Evolutionary conservation across 1,140 invertebrate genomes (phyloP).

Genomic region (Aphidius gifuensis): DNA sequence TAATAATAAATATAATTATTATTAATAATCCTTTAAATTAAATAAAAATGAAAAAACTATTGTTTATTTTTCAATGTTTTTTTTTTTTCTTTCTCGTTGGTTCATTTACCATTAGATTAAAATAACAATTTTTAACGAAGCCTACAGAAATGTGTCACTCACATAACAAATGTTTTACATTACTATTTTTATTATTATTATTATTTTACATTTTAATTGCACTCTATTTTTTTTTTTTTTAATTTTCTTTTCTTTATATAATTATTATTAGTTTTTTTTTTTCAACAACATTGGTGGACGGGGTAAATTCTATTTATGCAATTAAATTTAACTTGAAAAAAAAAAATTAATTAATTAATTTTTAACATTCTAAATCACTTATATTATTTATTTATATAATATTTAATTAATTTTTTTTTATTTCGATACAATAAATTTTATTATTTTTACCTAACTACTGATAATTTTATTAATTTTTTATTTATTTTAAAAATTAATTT

Average conservation of each 20-base stretch:
- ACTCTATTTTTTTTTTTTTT: conserved; percentile 14
- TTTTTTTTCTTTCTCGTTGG: too few species aligned
- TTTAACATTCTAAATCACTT: neutral
- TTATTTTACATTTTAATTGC: conserved; percentile 11
- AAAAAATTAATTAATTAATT: neutral
- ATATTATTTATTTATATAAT: neutral
- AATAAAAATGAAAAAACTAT: too few species aligned
- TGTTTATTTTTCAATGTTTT: too few species aligned
- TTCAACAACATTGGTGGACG: conserved; percentile 11
- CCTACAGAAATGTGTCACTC: too few species aligned
- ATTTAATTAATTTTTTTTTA: neutral
- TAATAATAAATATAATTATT: too few species aligned
- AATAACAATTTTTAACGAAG: too few species aligned
- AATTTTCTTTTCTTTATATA: neutral
- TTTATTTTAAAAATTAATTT: neutral
- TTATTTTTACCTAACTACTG: conserved; percentile 6
- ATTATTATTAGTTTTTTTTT: conserved; percentile 1
- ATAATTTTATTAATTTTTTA: conserved; percentile 8
- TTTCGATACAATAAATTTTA: conserved; percentile 10
- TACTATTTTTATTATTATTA: neutral
- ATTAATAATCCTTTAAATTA: too few species aligned
- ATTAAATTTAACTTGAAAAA: neutral
- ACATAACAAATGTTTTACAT: conserved; percentile 3
- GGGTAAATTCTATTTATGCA: conserved; percentile 14
- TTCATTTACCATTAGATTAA: too few species aligned